These are phyloP conservation scores for Pristionchus japonicus DNA, from an alignment of 2,888 invertebrate genomes.

Conservation along the genomic window DNA sequence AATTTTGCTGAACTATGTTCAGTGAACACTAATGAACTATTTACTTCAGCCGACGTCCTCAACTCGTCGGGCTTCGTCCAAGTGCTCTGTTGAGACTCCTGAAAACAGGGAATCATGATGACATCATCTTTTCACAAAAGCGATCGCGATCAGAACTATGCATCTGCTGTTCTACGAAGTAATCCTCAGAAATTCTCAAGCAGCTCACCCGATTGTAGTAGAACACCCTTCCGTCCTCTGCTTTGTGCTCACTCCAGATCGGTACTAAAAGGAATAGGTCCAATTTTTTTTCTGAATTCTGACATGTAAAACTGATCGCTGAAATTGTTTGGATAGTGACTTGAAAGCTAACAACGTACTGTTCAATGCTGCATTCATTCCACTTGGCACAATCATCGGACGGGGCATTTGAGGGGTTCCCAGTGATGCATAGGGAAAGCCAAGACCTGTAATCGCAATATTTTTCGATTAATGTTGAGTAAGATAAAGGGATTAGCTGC, in stretches of 20 bases:
- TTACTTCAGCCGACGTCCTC: constrained; percentile 89
- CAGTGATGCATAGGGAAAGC: too few relatives aligned
- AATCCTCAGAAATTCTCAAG: background rate
- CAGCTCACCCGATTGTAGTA: constrained; percentile 86
- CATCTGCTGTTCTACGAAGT: too few relatives aligned
- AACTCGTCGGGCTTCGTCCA: constrained; percentile 99
- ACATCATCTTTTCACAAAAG: background rate
- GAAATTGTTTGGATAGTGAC: too few relatives aligned
- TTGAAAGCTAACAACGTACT: too few relatives aligned
- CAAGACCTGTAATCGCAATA: too few relatives aligned
- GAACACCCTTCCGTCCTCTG: constrained; percentile 95
- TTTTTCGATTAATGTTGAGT: too few relatives aligned
- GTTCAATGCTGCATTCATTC: constrained; percentile 53
- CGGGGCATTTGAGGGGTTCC: constrained; percentile 46
- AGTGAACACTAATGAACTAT: background rate
- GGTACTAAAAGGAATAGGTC: background rate
- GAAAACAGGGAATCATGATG: background rate
- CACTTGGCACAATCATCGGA: constrained; percentile 64
- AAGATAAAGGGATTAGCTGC: too few relatives aligned
- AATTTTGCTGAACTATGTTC: too few relatives aligned
- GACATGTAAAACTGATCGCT: too few relatives aligned
- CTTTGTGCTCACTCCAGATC: constrained; percentile 93
- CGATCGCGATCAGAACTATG: too few relatives aligned
- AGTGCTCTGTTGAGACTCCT: constrained; percentile 82
- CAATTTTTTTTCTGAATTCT: too few relatives aligned